Conservation (phyloP, 2,888 invertebrate species). For the Aphodius granarius region DNA sequence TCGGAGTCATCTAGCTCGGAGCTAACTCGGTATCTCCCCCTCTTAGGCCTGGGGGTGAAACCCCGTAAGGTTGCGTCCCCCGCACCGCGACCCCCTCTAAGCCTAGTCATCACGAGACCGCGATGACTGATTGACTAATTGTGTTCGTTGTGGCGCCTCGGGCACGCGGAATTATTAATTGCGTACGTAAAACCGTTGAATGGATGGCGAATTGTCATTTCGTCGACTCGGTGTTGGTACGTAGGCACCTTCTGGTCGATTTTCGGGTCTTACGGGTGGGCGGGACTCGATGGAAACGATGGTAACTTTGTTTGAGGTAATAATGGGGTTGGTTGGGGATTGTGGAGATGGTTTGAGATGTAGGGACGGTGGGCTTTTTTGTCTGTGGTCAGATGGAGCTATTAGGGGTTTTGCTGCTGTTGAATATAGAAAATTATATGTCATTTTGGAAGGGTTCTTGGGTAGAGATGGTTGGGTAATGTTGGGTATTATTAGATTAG, state of each 20-base stretch:
- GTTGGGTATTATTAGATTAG: background rate
- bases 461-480: background rate
- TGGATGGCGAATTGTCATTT: background rate
- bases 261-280: background rate
- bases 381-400: background rate
- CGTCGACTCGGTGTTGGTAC: background rate
- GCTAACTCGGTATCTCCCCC: slow-evolving; percentile 33
- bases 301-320: background rate
- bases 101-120: slow-evolving; percentile 43
- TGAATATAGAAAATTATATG: background rate
- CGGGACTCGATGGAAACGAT: background rate
- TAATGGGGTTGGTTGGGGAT: background rate
- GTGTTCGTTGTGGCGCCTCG: slow-evolving; percentile 35
- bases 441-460: background rate
- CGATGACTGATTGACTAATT: slow-evolving; percentile 50
- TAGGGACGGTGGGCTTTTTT: background rate
- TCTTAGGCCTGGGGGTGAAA: slow-evolving; percentile 39
- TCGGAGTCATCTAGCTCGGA: slow-evolving; percentile 51
- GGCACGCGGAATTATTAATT: background rate
- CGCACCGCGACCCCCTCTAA: slow-evolving; percentile 40
- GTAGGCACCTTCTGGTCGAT: background rate
- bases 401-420: background rate
- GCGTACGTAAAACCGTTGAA: background rate
- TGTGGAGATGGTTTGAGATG: background rate
- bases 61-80: slow-evolving; percentile 1